Base-by-base conservation (phyloP, 2,113 vertebrate genomes). In the Urocynchramus pylzowi region DNA sequence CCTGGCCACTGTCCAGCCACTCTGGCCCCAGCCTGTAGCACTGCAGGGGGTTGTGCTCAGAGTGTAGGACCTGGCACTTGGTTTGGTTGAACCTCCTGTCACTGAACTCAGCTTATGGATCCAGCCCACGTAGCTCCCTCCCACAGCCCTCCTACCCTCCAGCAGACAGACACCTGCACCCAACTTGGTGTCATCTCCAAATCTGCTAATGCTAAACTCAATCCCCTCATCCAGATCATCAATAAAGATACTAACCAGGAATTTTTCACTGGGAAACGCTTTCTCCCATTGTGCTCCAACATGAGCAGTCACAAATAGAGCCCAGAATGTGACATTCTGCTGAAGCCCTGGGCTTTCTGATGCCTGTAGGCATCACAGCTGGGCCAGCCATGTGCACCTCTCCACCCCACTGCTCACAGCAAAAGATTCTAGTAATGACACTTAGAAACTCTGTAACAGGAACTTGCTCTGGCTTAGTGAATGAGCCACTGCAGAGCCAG, bases 301-400 rank as follows among this genome's bases (percentile, higher is more conserved):
- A 19, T 1, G 17, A 61, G 33, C 1, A 64, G 56, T 61, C 13
- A 12, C 9, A 3, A 2, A 13, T 0, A 10, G n/a, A 27, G 28
- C 20, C 12, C 60, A 47, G 8, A 64, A 20, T 13, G 31, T 37
- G 45, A 27, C 7, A 4, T 23, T 65, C 31, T 37, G 0, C 57
- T 60, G 79, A 5, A 49, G 57, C n/a, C 23, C 47, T 52, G 71
- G 30, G 37, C 49, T 47, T 64, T 33, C 15, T 8, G 16, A 30
- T 75, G 16, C 21, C 22, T 1, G 1, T 7, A 10, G 24, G 45
- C 30, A 27, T 10, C 6, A 18, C 52, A 49, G 31, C 56, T 26
- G 54, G 26, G 50, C 44, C 39, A 39, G 42, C 71, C 20, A 21
- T 6, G 9, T 10, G 52, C n/a, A 44, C 8, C 19, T 8, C 24